Evolutionary conservation across 2,113 vertebrate species (phyloP).

Genomic region (Bubo bubo): DNA sequence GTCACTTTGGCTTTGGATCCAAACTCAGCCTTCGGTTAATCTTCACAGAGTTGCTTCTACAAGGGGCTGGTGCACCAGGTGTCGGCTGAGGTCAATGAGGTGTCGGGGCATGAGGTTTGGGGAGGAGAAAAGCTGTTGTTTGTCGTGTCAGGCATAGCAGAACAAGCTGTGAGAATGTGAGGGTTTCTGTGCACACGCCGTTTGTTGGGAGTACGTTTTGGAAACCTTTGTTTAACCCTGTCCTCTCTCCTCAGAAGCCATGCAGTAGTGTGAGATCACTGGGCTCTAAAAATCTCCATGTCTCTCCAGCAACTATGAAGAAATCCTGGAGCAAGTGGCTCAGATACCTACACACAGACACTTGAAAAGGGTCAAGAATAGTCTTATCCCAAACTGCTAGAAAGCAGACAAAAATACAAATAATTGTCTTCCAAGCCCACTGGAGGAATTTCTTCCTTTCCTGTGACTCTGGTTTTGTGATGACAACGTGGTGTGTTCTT

Average conservation of each 20-base stretch:
- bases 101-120: fast-evolving
- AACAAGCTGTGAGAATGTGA: neutral
- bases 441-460: neutral
- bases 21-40: neutral
- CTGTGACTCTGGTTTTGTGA: neutral
- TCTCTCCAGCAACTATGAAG: neutral
- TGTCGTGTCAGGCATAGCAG: neutral
- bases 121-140: neutral
- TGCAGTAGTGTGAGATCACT: neutral
- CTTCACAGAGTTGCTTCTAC: neutral
- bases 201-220: neutral
- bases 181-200: fast-evolving
- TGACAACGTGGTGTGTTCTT: fast-evolving
- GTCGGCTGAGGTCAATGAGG: neutral
- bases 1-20: fast-evolving
- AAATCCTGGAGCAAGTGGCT: neutral
- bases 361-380: neutral
- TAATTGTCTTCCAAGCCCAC: neutral
- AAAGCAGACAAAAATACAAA: neutral
- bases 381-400: neutral
- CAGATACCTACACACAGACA: neutral
- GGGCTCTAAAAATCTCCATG: neutral
- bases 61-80: neutral
- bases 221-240: neutral
- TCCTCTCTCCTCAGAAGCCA: neutral